Evolutionary conservation across 2,888 invertebrate genomes (phyloP), one percentile per base, ranked within the genome.

Genomic region (Morpho deidamia): DNA sequence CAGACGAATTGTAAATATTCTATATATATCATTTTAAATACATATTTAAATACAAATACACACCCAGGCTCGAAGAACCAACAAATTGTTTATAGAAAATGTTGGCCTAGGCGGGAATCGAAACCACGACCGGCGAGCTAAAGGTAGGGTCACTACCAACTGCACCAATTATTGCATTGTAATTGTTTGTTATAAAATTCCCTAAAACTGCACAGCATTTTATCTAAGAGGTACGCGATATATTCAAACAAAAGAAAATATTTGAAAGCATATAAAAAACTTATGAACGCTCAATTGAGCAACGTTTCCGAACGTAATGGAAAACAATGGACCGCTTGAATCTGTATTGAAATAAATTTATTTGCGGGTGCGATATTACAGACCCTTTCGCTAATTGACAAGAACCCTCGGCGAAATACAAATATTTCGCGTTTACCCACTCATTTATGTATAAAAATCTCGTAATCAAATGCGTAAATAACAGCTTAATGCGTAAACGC

Each of bases 261-360:
- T 71, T 71, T 66, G 60, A 65, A 66, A 62, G 65, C 68, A 67
- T 49, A 66, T 63, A 63, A 56, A 50, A 49, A 48, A 61, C 66
- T 67, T 57, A 60, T 61, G 60, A 55, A 70, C 74, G 71, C 71
- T 70, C 76, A 82, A 76, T 77, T 81, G 81, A 81, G 74, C 80
- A 81, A 69, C 71, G 59, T 34, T 59, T 57, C 55, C 34, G 43
- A 44, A 44, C 45, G 44, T 12, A 11, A 11, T 32, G 32, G 34
- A 51, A 54, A 58, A 60, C 58, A 58, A 60, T 50, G 46, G 51
- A 39, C 33, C 45, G 50, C 54, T 52, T 41, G 39, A 39, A n/a
- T 32, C 38, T 35, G 44, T 38, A 43, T 54, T 58, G 52, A 54
- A 44, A 52, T 48, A 50, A 52, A 52, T 42, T 53, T 44, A 53